Base-by-base conservation (phyloP, 37 sponge, comb jelly and placozoan genomes). In the Beroe forskalii region DNA sequence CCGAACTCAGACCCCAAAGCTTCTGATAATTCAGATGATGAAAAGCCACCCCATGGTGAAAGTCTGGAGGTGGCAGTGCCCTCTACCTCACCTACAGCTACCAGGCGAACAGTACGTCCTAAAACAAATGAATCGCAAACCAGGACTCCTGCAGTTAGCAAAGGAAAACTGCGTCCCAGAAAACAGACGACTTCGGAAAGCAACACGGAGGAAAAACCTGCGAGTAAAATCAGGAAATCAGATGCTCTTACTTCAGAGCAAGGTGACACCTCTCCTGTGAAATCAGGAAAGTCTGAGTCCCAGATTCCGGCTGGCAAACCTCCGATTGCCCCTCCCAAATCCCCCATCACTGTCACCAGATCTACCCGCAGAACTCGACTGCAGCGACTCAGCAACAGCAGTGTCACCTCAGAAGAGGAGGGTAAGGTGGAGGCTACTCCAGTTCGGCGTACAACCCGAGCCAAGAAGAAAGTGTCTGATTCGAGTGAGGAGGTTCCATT, bases 161-260 rank as follows among this genome's bases (percentile, higher is more conserved):
- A 64, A 22, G 66, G 66, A 64, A 64, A 64, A 27, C 31, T n/a
- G 25, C 14, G 66, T 22, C 66, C 66, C 6, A 8, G 66, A 64
- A 23, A 64, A 64, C 66, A 64, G 30, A 64, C 66, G 30, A 64
- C 4, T 27, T 64, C 66, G 25, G 66, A 64, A 23, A 64, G 66
- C 31, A 64, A 64, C 66, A 64, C 30, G 4, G 66, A 64, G 25
- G 66, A 64, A n/a, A 64, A 64, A 64, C 66, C 66, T 30, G 66
- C 66, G 4, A 64, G 31, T 23, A 64, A 64, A 23, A 22, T 64
- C 30, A 23, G 66, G 4, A 64, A 64, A 22, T 64, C 66, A 4
- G 66, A 30, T 23, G 55, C 12, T 12, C 12, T 17, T 48, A 12
- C 55, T 17, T 12, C 6, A 12, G 12, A 48, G 12, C 12, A 48